phyloP scores from a whole-genome alignment of 1,140 invertebrate species.

The Manduca sexta region DNA sequence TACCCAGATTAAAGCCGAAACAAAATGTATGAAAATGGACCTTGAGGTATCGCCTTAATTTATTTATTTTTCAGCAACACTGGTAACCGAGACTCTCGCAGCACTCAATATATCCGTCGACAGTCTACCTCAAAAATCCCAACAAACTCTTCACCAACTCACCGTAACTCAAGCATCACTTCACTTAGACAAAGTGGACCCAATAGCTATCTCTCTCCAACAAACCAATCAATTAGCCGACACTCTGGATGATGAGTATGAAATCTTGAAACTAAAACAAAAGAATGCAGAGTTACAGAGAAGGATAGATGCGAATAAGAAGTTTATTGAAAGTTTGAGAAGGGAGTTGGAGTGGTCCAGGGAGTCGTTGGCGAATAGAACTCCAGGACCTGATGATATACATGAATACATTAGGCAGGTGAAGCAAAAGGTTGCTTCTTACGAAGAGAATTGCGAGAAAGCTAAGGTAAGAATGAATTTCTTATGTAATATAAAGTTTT shows the following conservation, averaged over 20 bases:
- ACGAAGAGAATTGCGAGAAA: constrained; percentile 52
- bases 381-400: constrained; percentile 47
- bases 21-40: no score
- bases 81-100: constrained; percentile 34
- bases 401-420: constrained; percentile 47
- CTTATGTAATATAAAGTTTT: no score
- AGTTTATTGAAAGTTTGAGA: constrained; percentile 45
- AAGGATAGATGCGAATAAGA: constrained; percentile 50
- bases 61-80: constrained; percentile 26
- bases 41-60: neutral
- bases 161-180: constrained; percentile 30
- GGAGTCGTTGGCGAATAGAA: constrained; percentile 31
- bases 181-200: constrained; percentile 37
- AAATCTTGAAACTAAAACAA: constrained; percentile 52
- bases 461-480: constrained; percentile 38
- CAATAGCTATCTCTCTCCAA: constrained; percentile 40
- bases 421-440: constrained; percentile 49
- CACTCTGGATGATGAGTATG: constrained; percentile 49
- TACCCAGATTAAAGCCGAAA: no score
- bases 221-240: constrained; percentile 35
- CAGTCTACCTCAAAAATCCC: constrained; percentile 41
- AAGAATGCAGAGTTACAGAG: constrained; percentile 42
- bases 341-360: constrained; percentile 46
- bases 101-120: constrained; percentile 45
- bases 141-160: constrained; percentile 33